Percentiles rank a stretch among this genome's conserved stretches.
Conservation (phyloP, 2,888 invertebrate genomes). For the Eugnorisma glareosa region DNA sequence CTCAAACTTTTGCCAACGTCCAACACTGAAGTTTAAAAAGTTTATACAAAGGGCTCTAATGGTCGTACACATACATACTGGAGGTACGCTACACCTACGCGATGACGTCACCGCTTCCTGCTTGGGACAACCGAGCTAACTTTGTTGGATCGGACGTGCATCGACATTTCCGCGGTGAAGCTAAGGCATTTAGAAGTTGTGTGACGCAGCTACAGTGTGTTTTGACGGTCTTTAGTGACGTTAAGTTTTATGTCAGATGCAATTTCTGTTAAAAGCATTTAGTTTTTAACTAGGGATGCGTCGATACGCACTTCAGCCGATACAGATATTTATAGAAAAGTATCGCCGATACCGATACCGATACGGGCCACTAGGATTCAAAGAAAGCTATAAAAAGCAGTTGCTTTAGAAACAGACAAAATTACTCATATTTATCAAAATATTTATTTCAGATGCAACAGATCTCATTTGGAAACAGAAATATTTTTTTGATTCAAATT, state of each 20-base stretch:
- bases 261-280: neutral
- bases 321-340: no score
- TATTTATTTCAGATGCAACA: no score
- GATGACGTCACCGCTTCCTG: conserved; percentile 64
- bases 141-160: conserved; percentile 64
- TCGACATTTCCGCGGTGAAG: conserved; percentile 62
- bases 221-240: neutral
- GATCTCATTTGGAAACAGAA: no score
- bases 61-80: conserved; percentile 37
- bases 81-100: conserved; percentile 30
- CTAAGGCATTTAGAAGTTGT: conserved; percentile 4
- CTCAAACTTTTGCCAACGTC: conserved; percentile 40
- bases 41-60: conserved; percentile 55
- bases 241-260: neutral
- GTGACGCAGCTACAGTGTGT: conserved; percentile 14
- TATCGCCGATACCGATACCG: no score
- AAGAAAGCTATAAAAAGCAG: no score
- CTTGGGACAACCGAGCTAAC: conserved; percentile 59
- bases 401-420: no score
- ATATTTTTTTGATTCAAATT: no score
- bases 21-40: conserved; percentile 49
- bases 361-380: no score
- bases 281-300: no score
- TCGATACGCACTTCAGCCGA: no score
- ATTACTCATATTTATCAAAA: no score